Base-by-base conservation (phyloP, 2,797 vertebrate species). In the Lophius americanus region DNA sequence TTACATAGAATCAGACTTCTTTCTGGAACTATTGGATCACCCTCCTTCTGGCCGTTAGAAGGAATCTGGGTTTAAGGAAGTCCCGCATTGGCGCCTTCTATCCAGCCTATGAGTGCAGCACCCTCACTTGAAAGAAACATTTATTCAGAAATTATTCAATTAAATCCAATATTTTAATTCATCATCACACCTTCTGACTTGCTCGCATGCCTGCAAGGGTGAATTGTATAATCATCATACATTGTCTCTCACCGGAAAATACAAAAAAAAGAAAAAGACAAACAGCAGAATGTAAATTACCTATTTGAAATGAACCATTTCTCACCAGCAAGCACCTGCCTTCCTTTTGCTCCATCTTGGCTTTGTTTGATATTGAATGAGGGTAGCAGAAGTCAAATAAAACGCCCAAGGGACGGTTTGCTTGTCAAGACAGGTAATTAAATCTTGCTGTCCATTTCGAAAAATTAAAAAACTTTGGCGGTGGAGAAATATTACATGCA, bases 301-400 rank as follows among this genome's bases (percentile, higher is more conserved):
- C 38, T 69, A 23, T 78, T 68, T 60, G 37, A 81, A 68, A 76
- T 59, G 10, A 79, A 50, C 5, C 67, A 60, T 75, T 86, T 73
- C 78, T 82, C 73, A 51, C 55, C 69, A 54, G 64, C 59, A 1
- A 54, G 73, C 83, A 85, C 76, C 80, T 84, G 78, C 76, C 73
- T 53, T 51, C 65, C 66, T 47, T 43, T 63, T 37, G 23, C 67
- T 82, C 84, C 82, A 78, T 78, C 80, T 77, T 82, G 75, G 78
- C 75, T 88, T 86, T 84, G 84, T 85, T 82, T 82, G 82, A 87
- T 59, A 74, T 61, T 75, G 76, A 88, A 85, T 77, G 70, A 70
- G 50, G 61, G 53, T 6, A 36, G 48, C 70, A 58, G 51, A 68
- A 67, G 43, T 67, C 71, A 81, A 85, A 83, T 78, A 81, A 75